phyloP scores from a whole-genome alignment of 1,140 invertebrate species.

The Eupristina koningsbergeri region DNA sequence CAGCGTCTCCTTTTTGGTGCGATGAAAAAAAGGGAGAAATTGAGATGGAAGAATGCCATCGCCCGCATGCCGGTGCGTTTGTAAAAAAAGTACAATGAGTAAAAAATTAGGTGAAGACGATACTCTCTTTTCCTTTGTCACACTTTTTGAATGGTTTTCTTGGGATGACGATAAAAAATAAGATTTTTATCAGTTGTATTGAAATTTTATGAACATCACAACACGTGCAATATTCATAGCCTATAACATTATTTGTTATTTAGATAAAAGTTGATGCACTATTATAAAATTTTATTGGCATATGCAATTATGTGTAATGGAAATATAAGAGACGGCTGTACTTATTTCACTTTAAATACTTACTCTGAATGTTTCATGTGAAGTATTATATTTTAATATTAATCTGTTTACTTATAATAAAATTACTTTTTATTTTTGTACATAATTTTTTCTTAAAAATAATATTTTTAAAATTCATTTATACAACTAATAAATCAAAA shows the following conservation, averaged over 20 bases:
- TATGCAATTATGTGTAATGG: too few species aligned
- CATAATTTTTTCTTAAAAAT: too few species aligned
- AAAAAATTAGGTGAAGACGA: not conserved
- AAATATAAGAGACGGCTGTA: too few species aligned
- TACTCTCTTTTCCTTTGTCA: not conserved
- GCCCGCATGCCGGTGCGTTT: not conserved
- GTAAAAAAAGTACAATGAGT: conserved; percentile 2
- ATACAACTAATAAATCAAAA: too few species aligned
- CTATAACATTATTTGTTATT: not conserved
- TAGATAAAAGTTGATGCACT: too few species aligned
- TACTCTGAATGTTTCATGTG: too few species aligned
- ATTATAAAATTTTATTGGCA: too few species aligned
- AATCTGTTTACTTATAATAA: too few species aligned
- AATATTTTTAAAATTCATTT: too few species aligned
- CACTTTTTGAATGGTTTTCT: not conserved
- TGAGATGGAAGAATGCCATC: conserved; percentile 3
- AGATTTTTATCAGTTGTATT: not conserved
- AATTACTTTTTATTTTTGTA: too few species aligned
- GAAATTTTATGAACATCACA: not conserved
- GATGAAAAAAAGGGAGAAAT: not conserved
- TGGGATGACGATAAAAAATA: not conserved
- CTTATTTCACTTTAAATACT: too few species aligned
- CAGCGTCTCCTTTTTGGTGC: not conserved
- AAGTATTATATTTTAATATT: too few species aligned
- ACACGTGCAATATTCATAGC: not conserved